A percentile compares a stretch with the other conserved stretches of the same genome.
Conservation (phyloP, 64 coral and sea anemone genomes). For the Exaiptasia diaphana region DNA sequence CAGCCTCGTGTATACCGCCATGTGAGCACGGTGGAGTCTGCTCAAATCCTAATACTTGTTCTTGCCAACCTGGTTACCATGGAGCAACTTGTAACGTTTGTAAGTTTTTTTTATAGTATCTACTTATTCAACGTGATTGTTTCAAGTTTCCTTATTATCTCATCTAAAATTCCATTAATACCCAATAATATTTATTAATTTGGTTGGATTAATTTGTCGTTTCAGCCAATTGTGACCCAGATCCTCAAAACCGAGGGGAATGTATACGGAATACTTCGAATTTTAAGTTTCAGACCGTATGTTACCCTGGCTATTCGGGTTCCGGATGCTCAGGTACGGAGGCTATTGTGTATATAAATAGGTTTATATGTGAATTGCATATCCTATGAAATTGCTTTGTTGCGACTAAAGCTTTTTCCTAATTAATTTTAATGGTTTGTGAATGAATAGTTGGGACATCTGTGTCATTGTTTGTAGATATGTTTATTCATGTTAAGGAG, state of each 20-base stretch:
- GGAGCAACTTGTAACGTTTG: slow-evolving; percentile 1
- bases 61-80: neutral
- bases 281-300: neutral
- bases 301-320: slow-evolving; percentile 30
- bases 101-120: slow-evolving; percentile 12
- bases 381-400: no score
- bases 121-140: neutral
- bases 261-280: neutral
- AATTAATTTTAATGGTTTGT: no score
- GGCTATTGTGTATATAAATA: neutral
- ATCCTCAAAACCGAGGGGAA: slow-evolving; percentile 37
- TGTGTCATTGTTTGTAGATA: no score
- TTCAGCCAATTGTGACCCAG: neutral
- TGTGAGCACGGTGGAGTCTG: slow-evolving; percentile 44
- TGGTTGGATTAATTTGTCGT: no score
- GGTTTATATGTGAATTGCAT: no score
- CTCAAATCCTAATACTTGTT: neutral
- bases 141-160: no score
- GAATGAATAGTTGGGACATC: neutral
- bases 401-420: no score
- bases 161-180: no score
- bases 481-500: no score
- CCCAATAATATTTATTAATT: no score
- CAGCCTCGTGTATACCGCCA: slow-evolving; percentile 47
- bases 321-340: slow-evolving; percentile 38